A percentile compares a stretch with the other conserved stretches of the same genome.
These are phyloP conservation scores for Rhyacophila brunnea DNA, from an alignment of 1,140 invertebrate species.

Conservation along the genomic window DNA sequence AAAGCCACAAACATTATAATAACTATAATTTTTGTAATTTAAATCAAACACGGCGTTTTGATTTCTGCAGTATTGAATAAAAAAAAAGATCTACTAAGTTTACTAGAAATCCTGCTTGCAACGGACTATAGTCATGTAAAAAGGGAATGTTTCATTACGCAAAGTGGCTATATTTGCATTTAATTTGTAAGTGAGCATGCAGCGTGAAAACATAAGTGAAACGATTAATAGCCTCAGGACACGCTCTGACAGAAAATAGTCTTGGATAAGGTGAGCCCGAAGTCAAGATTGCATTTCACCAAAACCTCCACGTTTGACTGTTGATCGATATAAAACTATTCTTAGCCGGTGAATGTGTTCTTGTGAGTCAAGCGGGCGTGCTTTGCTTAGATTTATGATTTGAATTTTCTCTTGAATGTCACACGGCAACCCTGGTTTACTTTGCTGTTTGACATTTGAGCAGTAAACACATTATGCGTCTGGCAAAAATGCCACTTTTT, in stretches of 20 bases:
- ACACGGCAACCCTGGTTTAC: not conserved
- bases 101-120: too few relatives aligned
- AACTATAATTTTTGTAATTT: too few relatives aligned
- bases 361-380: not conserved
- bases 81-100: too few relatives aligned
- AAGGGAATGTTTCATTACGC: slow-evolving; percentile 16
- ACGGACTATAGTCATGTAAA: too few relatives aligned
- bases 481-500: too few relatives aligned
- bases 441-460: slow-evolving; percentile 15
- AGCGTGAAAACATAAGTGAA: slow-evolving; percentile 18
- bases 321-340: slow-evolving; percentile 13
- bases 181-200: slow-evolving; percentile 27
- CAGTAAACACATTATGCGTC: slow-evolving; percentile 7
- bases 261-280: slow-evolving; percentile 9
- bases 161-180: slow-evolving; percentile 28
- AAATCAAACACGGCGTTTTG: too few relatives aligned
- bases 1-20: too few relatives aligned
- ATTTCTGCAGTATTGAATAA: too few relatives aligned
- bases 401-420: slow-evolving; percentile 17
- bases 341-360: slow-evolving; percentile 10
- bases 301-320: not conserved
- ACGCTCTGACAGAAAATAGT: slow-evolving; percentile 18
- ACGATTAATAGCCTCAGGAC: slow-evolving; percentile 17
- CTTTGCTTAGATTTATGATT: slow-evolving; percentile 20
- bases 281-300: slow-evolving; percentile 15